Evolutionary conservation across 2,113 vertebrate species (phyloP).

Genomic region (Micromys minutus): DNA sequence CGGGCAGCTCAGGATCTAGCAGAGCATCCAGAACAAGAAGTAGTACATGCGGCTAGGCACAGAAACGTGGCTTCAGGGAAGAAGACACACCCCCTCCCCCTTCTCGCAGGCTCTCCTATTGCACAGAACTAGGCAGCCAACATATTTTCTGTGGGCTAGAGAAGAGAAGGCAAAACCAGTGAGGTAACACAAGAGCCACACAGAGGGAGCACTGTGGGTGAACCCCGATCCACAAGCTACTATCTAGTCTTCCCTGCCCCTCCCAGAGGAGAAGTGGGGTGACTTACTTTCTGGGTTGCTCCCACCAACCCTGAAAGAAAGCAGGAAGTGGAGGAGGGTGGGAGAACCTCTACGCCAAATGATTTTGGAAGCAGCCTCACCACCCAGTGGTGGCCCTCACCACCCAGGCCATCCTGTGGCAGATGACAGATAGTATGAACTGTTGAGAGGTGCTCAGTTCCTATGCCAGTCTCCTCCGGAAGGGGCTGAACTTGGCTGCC

Average conservation of each 20-base stretch:
- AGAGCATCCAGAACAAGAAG: neutral
- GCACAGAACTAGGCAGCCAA: accelerated
- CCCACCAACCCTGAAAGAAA: neutral
- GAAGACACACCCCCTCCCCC: neutral
- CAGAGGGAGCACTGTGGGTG: accelerated
- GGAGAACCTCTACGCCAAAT: neutral
- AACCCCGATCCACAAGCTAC: accelerated
- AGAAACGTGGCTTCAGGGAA: neutral
- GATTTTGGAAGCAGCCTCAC: neutral
- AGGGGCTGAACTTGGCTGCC: neutral
- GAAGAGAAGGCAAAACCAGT: neutral
- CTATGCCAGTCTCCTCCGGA: neutral
- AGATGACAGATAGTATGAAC: neutral
- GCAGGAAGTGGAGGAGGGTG: too few relatives aligned
- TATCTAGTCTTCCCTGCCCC: neutral
- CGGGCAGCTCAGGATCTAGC: accelerated
- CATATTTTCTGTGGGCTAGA: neutral
- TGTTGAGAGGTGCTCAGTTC: neutral
- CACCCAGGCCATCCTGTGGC: neutral
- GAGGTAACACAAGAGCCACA: neutral
- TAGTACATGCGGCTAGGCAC: neutral
- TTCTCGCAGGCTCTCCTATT: neutral
- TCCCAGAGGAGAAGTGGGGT: neutral
- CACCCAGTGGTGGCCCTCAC: neutral
- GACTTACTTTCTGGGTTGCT: neutral